These are phyloP conservation scores for Teinopalpus imperialis DNA, from an alignment of 2,888 invertebrate species.

Conservation along the genomic window DNA sequence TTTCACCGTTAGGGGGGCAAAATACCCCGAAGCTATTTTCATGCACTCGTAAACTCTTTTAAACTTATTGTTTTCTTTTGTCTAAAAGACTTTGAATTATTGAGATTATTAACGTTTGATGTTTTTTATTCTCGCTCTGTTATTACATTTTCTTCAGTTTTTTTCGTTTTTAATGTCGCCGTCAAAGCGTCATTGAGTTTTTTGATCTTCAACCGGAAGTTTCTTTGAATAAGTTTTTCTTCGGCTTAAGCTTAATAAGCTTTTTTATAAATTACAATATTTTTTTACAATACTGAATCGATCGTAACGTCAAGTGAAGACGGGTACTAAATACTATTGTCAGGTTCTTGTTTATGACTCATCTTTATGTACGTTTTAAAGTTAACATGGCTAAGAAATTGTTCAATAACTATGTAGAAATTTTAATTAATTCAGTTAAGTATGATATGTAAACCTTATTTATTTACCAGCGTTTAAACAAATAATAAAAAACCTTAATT, in stretches of 20 bases:
- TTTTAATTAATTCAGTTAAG: too few species aligned
- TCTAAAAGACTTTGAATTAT: conserved; percentile 70
- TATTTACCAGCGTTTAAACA: too few species aligned
- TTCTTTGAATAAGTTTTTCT: conserved; percentile 20
- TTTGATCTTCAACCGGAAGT: conserved; percentile 19
- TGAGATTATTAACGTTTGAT: conserved; percentile 71
- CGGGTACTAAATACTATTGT: too few species aligned
- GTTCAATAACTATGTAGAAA: too few species aligned
- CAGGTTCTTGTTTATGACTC: too few species aligned
- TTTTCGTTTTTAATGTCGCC: conserved; percentile 32
- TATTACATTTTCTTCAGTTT: conserved; percentile 31
- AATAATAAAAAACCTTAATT: too few species aligned
- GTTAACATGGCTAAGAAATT: too few species aligned
- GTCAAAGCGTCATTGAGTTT: conserved; percentile 31
- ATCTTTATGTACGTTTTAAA: too few species aligned
- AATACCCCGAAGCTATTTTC: conserved; percentile 64
- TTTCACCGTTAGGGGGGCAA: conserved; percentile 51
- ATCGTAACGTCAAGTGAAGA: too few species aligned
- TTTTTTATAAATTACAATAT: too few species aligned
- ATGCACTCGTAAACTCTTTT: conserved; percentile 65
- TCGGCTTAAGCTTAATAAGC: conserved; percentile 18
- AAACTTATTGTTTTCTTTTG: conserved; percentile 76
- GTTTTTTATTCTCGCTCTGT: conserved; percentile 43
- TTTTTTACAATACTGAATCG: too few species aligned
- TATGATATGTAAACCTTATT: too few species aligned